Conservation (phyloP, 92 coral and sea anemone species). For the Palythoa grandiflora region DNA sequence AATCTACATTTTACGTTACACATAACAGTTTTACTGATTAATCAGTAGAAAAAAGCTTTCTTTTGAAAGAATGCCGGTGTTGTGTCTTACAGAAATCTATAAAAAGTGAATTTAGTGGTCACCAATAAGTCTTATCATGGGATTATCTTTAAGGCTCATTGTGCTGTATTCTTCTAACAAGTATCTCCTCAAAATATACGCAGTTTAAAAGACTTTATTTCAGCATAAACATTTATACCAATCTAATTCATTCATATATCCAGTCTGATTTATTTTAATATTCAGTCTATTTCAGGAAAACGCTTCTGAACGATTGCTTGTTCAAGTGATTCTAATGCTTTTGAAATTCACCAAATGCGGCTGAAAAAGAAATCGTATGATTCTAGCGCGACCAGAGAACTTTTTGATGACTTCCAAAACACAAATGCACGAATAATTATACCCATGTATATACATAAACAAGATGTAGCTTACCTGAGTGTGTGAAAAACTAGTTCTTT, state of each 20-base stretch:
- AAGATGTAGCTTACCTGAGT: not conserved
- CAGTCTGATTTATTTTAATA: not conserved
- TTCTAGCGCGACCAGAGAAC: not conserved
- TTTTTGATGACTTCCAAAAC: not conserved
- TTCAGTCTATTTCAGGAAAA: not conserved
- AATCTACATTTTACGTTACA: not conserved
- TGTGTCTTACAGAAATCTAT: not conserved
- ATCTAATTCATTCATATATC: not conserved
- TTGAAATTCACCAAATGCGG: too few species aligned
- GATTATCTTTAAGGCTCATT: not conserved
- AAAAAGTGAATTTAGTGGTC: not conserved
- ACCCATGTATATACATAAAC: not conserved
- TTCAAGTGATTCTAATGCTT: too few species aligned
- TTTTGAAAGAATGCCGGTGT: not conserved
- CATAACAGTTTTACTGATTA: not conserved
- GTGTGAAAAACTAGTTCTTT: not conserved
- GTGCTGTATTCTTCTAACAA: not conserved
- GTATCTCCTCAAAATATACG: not conserved
- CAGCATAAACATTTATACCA: not conserved
- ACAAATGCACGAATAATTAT: not conserved
- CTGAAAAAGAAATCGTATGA: too few species aligned
- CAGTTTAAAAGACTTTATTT: not conserved
- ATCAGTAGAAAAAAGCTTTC: not conserved
- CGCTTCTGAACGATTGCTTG: too few species aligned
- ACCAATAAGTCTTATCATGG: not conserved